phyloP scores from a whole-genome alignment of 2,888 invertebrate species.

The Oegoconia quadripuncta region DNA sequence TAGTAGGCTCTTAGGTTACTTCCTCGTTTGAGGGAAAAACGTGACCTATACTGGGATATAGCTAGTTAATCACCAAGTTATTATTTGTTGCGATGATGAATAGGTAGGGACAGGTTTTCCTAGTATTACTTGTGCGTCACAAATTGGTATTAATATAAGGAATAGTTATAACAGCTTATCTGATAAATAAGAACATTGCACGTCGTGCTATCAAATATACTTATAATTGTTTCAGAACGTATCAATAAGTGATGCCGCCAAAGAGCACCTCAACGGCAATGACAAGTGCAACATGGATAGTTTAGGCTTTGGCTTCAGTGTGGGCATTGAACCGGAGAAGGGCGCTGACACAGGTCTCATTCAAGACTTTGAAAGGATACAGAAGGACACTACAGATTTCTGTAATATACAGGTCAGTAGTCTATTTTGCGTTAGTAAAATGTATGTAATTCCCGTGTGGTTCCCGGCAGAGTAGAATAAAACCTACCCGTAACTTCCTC shows the following conservation, averaged over 20 bases:
- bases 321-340: conserved; percentile 65
- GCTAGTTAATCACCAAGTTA: too few relatives aligned
- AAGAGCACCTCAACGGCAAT: conserved; percentile 67
- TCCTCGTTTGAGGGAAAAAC: too few relatives aligned
- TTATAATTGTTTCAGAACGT: conserved; percentile 53
- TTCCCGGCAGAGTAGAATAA: too few relatives aligned
- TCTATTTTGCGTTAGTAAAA: neutral
- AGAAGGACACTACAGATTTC: conserved; percentile 78
- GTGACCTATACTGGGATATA: too few relatives aligned
- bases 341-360: conserved; percentile 63
- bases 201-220: neutral
- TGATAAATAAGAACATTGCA: neutral
- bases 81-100: too few relatives aligned
- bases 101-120: too few relatives aligned
- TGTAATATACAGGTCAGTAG: conserved; percentile 65
- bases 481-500: too few relatives aligned
- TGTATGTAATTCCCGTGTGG: too few relatives aligned
- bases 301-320: conserved; percentile 68
- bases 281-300: conserved; percentile 65
- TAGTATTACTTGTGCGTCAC: too few relatives aligned
- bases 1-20: too few relatives aligned
- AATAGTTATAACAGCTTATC: too few relatives aligned
- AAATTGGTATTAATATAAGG: too few relatives aligned
- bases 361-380: conserved; percentile 81
- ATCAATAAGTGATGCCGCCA: conserved; percentile 54